Base-by-base conservation (phyloP, 1,140 invertebrate species). In the Cyphomyrmex costatus region DNA sequence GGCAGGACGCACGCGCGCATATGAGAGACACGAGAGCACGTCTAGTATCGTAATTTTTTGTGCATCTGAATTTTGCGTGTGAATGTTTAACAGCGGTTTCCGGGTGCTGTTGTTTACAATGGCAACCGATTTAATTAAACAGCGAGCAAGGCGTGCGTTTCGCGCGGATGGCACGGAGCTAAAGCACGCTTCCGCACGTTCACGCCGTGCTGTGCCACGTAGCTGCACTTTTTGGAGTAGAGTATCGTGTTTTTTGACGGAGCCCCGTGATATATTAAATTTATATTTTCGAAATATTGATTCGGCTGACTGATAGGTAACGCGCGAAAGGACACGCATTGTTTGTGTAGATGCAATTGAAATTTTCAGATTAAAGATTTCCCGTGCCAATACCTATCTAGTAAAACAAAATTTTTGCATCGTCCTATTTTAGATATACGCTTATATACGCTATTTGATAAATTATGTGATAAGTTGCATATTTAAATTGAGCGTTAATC, bases 271-370 rank as follows among this genome's bases (percentile, higher is more conserved):
- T 30, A 56, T 78, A 78, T 85, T 80, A 78, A 88, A 90, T 90
- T 90, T 82, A 79, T 90, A 80, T 90, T 90, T 90, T 86, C 86
- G 33, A 68, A 65, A 24, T 68, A 84, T 86, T 88, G 86, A 86
- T 30, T 46, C 68, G 53, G 42, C 36, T 8, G 53, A 36, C 86
- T 58, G 76, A 77, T 49, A 73, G 60, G 49, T 27, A 58, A 46
- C 58, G 53, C 30, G 27, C 30, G 76, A 60, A 86, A 30, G 46
- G 42, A 51, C 76, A 82, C 77, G 76, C 61, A 21, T 60, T 88
- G 51, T 88, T 88, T 88, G 58, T 70, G 21, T 49, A 76, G 61
- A 42, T 42, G 12, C 84, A 56, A 88, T 89, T 80, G 82, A 14
- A 88, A 89, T 89, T 77, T 86, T 58, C 82, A 61, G 60, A 88